Evolutionary conservation across 2,888 invertebrate species (phyloP), one percentile per base, ranked within the genome.

Genomic region (Catotricha subobsoleta): DNA sequence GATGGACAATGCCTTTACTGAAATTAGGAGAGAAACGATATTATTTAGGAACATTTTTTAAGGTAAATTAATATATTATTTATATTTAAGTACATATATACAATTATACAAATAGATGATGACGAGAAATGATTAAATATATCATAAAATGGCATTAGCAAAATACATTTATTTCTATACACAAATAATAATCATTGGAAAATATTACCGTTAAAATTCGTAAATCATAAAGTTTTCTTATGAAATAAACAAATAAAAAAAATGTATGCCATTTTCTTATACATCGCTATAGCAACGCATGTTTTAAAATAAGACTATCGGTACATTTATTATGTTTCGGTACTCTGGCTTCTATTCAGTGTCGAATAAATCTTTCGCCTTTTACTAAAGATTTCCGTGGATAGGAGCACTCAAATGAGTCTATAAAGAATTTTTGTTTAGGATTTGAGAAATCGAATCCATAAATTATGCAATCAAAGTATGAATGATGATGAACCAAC

Each of bases 31-130:
- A 86, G 56, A 90, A 88, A 62, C 69, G 81, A 54, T 88, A 88
- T 58, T 90, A 90, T 59, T 67, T 90, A 53, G 88, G 88, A 56
- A 88, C 88, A 61, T 90, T 90, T 67, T 90, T 88, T 66, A 88
- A 87, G 82, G 88, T 88, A 71, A 67, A 62, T 55, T n/a, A 3
- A 9, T 12, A 46, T 54, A 56, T 56, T 29, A 35, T 36, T 29
- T 21, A 25, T 18, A 25, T 31, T 37, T 33, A 16, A 38, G 28
- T 41, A 28, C 39, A 35, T 29, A 41, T 47, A 44, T 44, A 38
- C 10, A 8, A 25, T 25, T 9, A 8, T 8, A 25, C 25, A 25
- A 6, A 6, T 25, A 25, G 6, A 35, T 12, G 8, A 16, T 35
- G 7, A 21, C 21, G 10, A 19, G n/a, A 15, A 15, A 15, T 18